These are phyloP conservation scores for Pygoscelis antarcticus DNA, from an alignment of 2,113 vertebrate species.

Conservation along the genomic window DNA sequence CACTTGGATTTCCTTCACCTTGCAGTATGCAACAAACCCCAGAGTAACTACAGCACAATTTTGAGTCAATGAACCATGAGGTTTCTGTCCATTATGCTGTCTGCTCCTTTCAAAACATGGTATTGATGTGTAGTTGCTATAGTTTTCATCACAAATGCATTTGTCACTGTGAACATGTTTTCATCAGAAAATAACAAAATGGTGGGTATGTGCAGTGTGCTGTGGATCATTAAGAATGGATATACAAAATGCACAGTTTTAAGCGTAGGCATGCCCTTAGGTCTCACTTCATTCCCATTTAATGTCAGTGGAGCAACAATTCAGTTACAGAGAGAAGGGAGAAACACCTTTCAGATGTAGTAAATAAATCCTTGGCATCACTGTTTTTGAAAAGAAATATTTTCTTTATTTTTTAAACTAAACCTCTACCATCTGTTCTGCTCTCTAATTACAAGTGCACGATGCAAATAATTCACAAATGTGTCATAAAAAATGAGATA, in stretches of 20 bases:
- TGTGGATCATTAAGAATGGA: not conserved
- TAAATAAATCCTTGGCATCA: not conserved
- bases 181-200: not conserved
- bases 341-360: not conserved
- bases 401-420: conserved; percentile 30
- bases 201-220: not conserved
- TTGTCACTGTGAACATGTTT: not conserved
- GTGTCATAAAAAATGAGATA: not conserved
- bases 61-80: not conserved
- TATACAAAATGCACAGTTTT: not conserved
- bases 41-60: not conserved
- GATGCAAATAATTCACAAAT: conserved; percentile 24
- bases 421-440: conserved; percentile 40
- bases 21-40: accelerated
- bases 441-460: conserved; percentile 8
- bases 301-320: not conserved
- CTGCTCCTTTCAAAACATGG: not conserved
- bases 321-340: not conserved
- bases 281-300: not conserved
- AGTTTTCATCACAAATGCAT: not conserved
- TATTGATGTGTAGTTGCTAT: not conserved
- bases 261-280: not conserved
- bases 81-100: not conserved
- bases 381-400: not conserved
- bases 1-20: not conserved